Evolutionary conservation across 2,797 vertebrate genomes (phyloP).

Genomic region (Valencia hispanica): DNA sequence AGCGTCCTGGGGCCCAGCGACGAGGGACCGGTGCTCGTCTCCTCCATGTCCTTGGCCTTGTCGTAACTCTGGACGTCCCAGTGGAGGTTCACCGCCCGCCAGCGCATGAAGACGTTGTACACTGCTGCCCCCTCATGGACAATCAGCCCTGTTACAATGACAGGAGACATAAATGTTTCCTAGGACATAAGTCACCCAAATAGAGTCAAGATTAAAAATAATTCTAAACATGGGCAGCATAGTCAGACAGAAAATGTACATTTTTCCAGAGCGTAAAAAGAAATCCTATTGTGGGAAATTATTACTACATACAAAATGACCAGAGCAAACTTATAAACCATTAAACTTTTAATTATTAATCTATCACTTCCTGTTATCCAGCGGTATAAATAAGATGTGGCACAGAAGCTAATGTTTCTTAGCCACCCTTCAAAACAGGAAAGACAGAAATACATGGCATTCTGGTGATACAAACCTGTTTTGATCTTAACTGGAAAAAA

Average conservation of each 20-base stretch:
- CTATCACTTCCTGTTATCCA: neutral
- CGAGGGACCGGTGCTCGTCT: slow-evolving; percentile 82
- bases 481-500: no score
- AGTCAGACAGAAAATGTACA: no score
- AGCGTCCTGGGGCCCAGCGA: slow-evolving; percentile 68
- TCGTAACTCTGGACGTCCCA: slow-evolving; percentile 94
- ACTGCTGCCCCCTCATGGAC: slow-evolving; percentile 93
- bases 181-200: neutral
- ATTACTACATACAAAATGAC: neutral
- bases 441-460: neutral
- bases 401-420: neutral
- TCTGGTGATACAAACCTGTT: neutral
- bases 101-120: slow-evolving; percentile 91
- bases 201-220: no score
- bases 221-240: no score
- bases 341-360: neutral
- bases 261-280: no score
- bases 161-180: neutral
- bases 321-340: neutral
- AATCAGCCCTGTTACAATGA: slow-evolving; percentile 83
- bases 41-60: slow-evolving; percentile 91
- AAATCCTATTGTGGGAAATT: neutral
- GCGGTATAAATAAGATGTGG: neutral
- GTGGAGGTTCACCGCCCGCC: slow-evolving; percentile 93
- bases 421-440: neutral